phyloP scores from a whole-genome alignment of 2,888 invertebrate genomes.

The Perizoma flavofasciatum region DNA sequence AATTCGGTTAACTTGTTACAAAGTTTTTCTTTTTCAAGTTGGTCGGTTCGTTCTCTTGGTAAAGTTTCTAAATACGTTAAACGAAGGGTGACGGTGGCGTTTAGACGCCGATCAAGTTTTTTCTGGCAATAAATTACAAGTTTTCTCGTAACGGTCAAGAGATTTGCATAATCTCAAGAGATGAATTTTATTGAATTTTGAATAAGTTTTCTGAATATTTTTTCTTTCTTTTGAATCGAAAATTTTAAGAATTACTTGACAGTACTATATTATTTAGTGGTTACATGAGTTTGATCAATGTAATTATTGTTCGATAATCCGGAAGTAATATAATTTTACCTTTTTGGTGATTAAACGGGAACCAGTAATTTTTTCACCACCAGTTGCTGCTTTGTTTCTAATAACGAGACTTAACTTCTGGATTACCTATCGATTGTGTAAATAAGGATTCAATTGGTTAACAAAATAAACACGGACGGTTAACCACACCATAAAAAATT shows the following conservation, averaged over 20 bases:
- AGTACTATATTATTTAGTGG: no score
- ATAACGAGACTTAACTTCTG: no score
- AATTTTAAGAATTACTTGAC: no score
- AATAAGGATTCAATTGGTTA: no score
- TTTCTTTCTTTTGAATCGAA: constrained; percentile 1
- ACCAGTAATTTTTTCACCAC: no score
- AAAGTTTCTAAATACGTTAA: constrained; percentile 49
- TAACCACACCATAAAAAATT: no score
- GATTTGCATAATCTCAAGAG: constrained; percentile 49
- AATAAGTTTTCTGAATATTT: constrained; percentile 19
- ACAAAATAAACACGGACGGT: no score
- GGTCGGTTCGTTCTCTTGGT: constrained; percentile 19
- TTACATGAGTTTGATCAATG: no score
- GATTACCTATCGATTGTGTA: no score
- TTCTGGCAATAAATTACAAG: constrained; percentile 55
- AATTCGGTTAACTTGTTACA: constrained; percentile 34
- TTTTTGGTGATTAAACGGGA: neutral
- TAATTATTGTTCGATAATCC: no score
- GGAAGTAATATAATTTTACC: no score
- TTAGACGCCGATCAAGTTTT: constrained; percentile 48
- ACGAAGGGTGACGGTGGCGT: constrained; percentile 50
- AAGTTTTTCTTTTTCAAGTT: constrained; percentile 39
- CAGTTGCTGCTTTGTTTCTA: no score
- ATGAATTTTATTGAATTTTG: constrained; percentile 43
- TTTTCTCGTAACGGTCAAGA: constrained; percentile 53